phyloP scores from a whole-genome alignment of 1,140 invertebrate species.

The Pantala flavescens region DNA sequence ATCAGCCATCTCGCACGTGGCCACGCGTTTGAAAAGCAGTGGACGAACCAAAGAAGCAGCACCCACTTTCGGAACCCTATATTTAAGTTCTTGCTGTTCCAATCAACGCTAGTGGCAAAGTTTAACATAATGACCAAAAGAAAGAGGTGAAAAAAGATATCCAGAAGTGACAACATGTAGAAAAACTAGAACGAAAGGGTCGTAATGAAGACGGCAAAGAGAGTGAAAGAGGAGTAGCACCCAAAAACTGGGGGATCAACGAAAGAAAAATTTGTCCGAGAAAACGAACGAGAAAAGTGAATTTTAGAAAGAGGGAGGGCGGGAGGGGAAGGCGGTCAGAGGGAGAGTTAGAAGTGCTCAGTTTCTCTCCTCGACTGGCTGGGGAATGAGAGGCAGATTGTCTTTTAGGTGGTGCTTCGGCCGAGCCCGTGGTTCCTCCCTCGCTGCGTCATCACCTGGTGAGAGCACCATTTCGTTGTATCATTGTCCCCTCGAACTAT shows the following conservation, averaged over 20 bases:
- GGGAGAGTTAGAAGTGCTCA: background rate
- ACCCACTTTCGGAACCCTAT: no score
- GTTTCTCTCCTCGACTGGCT: background rate
- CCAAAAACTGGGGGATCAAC: background rate
- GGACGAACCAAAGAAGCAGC: no score
- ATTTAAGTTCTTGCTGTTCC: no score
- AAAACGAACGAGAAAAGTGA: background rate
- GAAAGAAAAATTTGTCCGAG: background rate
- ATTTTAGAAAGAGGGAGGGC: background rate
- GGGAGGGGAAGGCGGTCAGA: background rate
- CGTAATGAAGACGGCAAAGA: background rate
- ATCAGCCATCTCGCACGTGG: no score
- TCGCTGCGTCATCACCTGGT: constrained; percentile 1
- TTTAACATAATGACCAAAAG: no score
- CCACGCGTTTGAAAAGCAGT: no score
- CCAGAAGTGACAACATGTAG: no score
- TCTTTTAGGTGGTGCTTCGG: background rate
- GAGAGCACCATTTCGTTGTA: background rate
- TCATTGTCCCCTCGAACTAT: no score
- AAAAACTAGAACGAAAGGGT: no score
- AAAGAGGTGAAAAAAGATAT: no score
- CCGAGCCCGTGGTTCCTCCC: background rate
- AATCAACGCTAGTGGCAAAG: no score
- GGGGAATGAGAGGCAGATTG: background rate
- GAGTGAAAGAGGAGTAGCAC: background rate